phyloP scores from a whole-genome alignment of 2,113 vertebrate genomes.

The Gopherus flavomarginatus region DNA sequence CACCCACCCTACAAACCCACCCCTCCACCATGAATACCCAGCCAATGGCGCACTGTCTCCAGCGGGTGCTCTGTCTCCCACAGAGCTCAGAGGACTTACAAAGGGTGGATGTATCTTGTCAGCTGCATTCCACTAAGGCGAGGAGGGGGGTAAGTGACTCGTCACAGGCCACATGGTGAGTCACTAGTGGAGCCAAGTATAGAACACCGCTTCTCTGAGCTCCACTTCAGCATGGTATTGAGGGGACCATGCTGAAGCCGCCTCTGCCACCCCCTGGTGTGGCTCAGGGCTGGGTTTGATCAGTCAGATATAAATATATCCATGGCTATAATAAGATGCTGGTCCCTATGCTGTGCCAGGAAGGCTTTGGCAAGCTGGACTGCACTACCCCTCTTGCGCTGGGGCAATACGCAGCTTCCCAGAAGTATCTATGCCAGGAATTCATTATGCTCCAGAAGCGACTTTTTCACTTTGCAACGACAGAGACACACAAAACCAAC shows the following conservation, averaged over 20 bases:
- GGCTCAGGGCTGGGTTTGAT: constrained; percentile 21
- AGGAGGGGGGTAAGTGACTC: neutral
- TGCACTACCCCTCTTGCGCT: constrained; percentile 64
- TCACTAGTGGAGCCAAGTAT: accelerated
- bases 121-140: too few species aligned
- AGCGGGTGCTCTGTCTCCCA: too few species aligned
- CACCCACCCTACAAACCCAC: neutral
- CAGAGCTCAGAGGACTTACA: too few species aligned
- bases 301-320: constrained; percentile 59
- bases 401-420: constrained; percentile 67
- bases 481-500: constrained; percentile 77
- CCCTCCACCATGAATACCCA: neutral
- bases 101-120: accelerated
- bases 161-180: neutral
- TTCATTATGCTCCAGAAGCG: constrained; percentile 82
- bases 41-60: neutral
- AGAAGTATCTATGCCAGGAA: constrained; percentile 72
- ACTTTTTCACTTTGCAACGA: constrained; percentile 66
- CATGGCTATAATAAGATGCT: constrained; percentile 46
- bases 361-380: constrained; percentile 59
- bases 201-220: accelerated
- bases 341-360: constrained; percentile 55
- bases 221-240: neutral
- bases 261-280: neutral
- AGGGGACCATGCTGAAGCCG: neutral